Evolutionary conservation across 2,888 invertebrate genomes (phyloP).

Genomic region (Lordiphosa andalusiaca): DNA sequence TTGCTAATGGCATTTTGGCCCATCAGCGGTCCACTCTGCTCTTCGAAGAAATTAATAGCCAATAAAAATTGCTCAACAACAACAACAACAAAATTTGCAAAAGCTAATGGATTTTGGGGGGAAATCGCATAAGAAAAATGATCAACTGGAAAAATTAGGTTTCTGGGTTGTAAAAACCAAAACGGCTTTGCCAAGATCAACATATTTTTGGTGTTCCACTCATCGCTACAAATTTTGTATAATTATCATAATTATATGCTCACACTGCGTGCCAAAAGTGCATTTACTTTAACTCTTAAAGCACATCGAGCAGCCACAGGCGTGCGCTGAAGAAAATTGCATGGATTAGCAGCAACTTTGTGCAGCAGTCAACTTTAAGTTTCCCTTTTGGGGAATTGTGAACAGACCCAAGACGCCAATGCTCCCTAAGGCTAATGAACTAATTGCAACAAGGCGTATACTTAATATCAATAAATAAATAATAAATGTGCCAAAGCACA

Average conservation of each 20-base stretch:
- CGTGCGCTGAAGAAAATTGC: slow-evolving; percentile 10
- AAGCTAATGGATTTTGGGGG: slow-evolving; percentile 46
- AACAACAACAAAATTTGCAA: slow-evolving; percentile 36
- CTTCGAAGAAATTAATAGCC: slow-evolving; percentile 37
- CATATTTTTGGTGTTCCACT: too few species aligned
- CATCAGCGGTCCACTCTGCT: not conserved
- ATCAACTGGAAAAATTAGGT: too few species aligned
- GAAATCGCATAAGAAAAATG: too few species aligned
- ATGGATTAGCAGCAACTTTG: slow-evolving; percentile 12
- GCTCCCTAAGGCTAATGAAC: slow-evolving; percentile 47
- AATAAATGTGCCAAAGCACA: slow-evolving; percentile 44
- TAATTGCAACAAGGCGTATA: slow-evolving; percentile 61
- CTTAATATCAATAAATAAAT: slow-evolving; percentile 64
- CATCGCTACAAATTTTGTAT: too few species aligned
- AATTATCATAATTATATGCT: too few species aligned
- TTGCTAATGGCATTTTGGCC: slow-evolving; percentile 46
- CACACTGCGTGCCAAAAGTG: not conserved
- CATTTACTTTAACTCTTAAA: not conserved
- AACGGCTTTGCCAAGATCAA: too few species aligned
- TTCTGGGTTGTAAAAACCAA: too few species aligned
- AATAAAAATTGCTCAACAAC: slow-evolving; percentile 50
- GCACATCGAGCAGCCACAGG: slow-evolving; percentile 12
- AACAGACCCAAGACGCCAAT: slow-evolving; percentile 25
- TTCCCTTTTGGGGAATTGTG: slow-evolving; percentile 15
- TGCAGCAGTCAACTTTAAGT: slow-evolving; percentile 24